phyloP scores from a whole-genome alignment of 2,113 vertebrate species.

The Rhineura floridana region DNA sequence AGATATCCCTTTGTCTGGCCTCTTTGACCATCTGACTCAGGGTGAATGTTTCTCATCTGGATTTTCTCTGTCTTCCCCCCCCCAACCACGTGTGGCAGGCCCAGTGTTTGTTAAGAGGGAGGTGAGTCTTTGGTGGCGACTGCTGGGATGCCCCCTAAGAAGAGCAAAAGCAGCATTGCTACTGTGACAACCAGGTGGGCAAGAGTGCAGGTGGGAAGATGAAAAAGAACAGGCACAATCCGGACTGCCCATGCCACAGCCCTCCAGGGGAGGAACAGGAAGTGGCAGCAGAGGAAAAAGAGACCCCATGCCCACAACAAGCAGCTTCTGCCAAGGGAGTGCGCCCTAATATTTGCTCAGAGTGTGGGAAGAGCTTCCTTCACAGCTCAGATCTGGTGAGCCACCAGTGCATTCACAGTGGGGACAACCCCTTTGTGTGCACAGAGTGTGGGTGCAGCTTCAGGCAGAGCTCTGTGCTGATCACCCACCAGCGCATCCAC shows the following conservation, averaged over 20 bases:
- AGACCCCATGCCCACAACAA: conserved; percentile 6
- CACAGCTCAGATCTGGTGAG: conserved; percentile 49
- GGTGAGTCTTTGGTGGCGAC: neutral
- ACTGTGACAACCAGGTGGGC: neutral
- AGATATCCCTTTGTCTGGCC: neutral
- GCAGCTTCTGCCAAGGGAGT: neutral
- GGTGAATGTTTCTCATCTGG: neutral
- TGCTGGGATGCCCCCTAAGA: neutral
- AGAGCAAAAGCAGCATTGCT: neutral
- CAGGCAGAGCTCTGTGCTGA: too few species aligned
- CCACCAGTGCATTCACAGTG: conserved; percentile 63
- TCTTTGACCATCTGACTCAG: too few species aligned
- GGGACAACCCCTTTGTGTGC: too few species aligned
- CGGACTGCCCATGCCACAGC: neutral
- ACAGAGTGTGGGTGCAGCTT: too few species aligned
- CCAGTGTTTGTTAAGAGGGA: neutral
- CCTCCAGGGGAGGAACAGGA: conserved; percentile 2
- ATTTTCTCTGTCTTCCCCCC: neutral
- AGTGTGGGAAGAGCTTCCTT: too few species aligned
- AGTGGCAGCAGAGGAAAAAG: conserved; percentile 20
- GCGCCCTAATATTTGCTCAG: too few species aligned
- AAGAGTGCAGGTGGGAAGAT: neutral
- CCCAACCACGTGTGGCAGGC: neutral
- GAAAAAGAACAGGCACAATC: conserved; percentile 1
- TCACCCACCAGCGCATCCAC: too few species aligned